Conservation (phyloP, 1,140 invertebrate genomes). For the Tetranychus cinnabarinus region DNA sequence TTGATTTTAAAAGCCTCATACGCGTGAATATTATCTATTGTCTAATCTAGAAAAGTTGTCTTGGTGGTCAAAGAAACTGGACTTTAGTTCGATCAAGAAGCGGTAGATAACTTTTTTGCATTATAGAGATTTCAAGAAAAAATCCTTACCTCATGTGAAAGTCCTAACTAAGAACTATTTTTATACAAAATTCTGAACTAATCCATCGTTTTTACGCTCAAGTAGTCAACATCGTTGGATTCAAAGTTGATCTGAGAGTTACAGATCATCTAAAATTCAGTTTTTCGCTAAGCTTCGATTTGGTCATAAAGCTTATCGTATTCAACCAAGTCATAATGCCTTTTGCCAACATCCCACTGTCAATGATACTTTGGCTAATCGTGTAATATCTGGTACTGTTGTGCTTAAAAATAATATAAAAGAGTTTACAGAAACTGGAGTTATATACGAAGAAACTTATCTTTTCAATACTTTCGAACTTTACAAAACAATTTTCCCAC, state of each 20-base stretch:
- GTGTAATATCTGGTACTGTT: constrained; percentile 25
- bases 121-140: too few species aligned
- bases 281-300: constrained; percentile 17
- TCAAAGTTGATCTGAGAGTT: background rate
- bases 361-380: constrained; percentile 29
- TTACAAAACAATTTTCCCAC: constrained; percentile 25
- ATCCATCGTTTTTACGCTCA: constrained; percentile 8
- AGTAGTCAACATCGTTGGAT: constrained; percentile 7
- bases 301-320: constrained; percentile 24
- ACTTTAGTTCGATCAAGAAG: too few species aligned
- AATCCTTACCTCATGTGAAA: too few species aligned
- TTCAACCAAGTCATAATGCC: constrained; percentile 24
- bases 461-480: constrained; percentile 24
- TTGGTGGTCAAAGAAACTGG: too few species aligned
- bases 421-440: constrained; percentile 17
- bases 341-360: constrained; percentile 28
- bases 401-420: constrained; percentile 21
- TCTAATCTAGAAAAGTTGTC: too few species aligned
- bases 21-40: too few species aligned
- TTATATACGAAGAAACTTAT: constrained; percentile 17
- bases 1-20: too few species aligned
- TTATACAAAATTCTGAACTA: constrained; percentile 8
- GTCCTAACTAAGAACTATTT: too few species aligned
- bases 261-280: constrained; percentile 5
- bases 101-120: too few species aligned